These are phyloP conservation scores for Tribolium castaneum DNA, from an alignment of 1,140 invertebrate genomes.

Conservation along the genomic window DNA sequence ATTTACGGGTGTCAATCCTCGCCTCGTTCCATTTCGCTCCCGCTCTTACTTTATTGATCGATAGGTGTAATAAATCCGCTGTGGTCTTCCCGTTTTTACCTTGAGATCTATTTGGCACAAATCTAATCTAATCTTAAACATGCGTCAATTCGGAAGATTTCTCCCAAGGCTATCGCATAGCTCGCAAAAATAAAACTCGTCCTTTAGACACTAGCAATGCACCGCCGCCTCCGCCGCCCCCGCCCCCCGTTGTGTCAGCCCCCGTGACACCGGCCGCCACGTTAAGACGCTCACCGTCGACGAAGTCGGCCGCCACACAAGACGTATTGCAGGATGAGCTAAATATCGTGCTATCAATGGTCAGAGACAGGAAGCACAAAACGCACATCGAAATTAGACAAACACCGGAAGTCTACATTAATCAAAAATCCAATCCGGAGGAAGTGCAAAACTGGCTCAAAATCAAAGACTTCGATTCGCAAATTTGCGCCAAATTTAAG, in stretches of 20 bases:
- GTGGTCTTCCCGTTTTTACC: conserved; percentile 2
- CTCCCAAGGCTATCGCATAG: background rate
- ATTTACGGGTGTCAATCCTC: conserved; percentile 36
- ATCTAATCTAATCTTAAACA: conserved; percentile 17
- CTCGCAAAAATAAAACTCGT: background rate
- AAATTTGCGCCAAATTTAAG: conserved; percentile 72
- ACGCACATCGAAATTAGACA: conserved; percentile 72
- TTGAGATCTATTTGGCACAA: conserved; percentile 15
- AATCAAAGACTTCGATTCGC: conserved; percentile 78
- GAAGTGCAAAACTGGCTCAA: conserved; percentile 83
- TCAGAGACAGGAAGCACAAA: conserved; percentile 68
- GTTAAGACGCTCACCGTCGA: conserved; percentile 51
- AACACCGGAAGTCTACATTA: conserved; percentile 79
- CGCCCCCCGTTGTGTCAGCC: conserved; percentile 39
- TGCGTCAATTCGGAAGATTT: background rate
- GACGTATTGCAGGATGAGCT: conserved; percentile 77
- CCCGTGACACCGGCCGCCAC: conserved; percentile 38
- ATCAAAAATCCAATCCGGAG: conserved; percentile 69
- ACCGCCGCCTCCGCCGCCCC: conserved; percentile 53
- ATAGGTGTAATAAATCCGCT: conserved; percentile 22
- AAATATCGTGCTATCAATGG: conserved; percentile 71
- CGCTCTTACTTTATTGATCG: conserved; percentile 31
- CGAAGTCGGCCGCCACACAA: conserved; percentile 45
- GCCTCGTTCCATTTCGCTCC: conserved; percentile 30
- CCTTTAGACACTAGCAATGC: background rate